phyloP scores from a whole-genome alignment of 2,797 vertebrate genomes.

The Amblyraja radiata region DNA sequence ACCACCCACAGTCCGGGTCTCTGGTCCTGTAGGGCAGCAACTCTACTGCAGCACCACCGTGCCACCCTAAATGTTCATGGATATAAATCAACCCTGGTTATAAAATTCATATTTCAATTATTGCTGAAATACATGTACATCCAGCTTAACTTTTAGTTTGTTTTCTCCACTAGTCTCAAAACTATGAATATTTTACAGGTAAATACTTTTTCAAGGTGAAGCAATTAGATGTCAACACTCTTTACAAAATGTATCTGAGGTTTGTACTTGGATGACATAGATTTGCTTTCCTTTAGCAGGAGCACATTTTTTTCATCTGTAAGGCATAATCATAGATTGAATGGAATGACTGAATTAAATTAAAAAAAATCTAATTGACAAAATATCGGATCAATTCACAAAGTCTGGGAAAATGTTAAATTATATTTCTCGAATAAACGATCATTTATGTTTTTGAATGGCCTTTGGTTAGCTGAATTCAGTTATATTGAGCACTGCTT shows the following conservation, averaged over 20 bases:
- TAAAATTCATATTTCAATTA: slow-evolving; percentile 1
- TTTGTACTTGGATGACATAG: not conserved
- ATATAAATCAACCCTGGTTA: not conserved
- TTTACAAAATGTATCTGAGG: not conserved
- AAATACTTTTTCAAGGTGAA: not conserved
- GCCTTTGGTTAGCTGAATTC: not conserved
- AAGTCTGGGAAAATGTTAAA: not conserved
- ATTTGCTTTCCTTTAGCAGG: not conserved
- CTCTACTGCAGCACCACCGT: no score
- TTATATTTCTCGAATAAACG: not conserved
- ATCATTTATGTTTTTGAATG: not conserved
- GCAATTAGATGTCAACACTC: not conserved
- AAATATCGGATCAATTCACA: not conserved
- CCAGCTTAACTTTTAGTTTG: not conserved
- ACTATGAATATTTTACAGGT: not conserved
- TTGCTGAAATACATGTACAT: not conserved
- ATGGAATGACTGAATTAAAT: not conserved
- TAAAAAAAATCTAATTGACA: not conserved
- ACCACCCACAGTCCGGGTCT: no score
- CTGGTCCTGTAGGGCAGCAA: no score
- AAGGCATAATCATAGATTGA: not conserved
- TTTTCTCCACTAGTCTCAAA: not conserved
- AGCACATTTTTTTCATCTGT: not conserved
- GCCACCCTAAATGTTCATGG: not conserved
- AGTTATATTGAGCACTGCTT: not conserved